These are phyloP conservation scores for Biston betularia DNA, from an alignment of 2,888 invertebrate genomes.

Conservation along the genomic window DNA sequence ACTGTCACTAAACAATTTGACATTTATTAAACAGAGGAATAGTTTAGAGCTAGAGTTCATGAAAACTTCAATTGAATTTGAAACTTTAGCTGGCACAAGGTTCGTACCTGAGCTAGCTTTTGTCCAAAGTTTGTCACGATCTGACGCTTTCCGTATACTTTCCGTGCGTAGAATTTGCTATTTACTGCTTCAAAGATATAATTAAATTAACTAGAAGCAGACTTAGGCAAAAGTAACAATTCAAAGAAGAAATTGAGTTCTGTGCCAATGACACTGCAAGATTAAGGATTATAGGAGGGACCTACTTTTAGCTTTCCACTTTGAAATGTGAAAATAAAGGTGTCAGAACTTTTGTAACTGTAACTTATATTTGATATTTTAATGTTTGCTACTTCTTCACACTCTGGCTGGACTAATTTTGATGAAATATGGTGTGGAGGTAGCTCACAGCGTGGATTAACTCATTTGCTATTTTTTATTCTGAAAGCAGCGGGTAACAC, in stretches of 20 bases:
- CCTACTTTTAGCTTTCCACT: too few species aligned
- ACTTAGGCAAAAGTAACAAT: background rate
- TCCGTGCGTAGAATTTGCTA: constrained; percentile 3
- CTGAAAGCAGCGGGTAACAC: too few species aligned
- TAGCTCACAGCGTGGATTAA: too few species aligned
- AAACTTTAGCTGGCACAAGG: constrained; percentile 40
- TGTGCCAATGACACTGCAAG: background rate
- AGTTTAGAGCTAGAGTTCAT: constrained; percentile 35
- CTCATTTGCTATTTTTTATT: too few species aligned
- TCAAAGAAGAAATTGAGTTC: background rate
- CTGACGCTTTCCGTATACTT: constrained; percentile 10
- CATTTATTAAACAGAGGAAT: constrained; percentile 37
- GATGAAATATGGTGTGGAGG: too few species aligned
- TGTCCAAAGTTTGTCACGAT: constrained; percentile 38
- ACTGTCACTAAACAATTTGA: constrained; percentile 13
- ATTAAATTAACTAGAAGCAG: constrained; percentile 1
- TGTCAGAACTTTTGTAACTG: too few species aligned
- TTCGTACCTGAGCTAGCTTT: constrained; percentile 36
- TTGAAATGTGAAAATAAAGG: too few species aligned
- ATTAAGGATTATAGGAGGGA: too few species aligned
- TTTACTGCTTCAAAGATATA: constrained; percentile 10
- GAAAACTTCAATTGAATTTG: constrained; percentile 46
- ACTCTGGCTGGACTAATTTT: too few species aligned
- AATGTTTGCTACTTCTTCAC: too few species aligned
- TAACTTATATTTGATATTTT: too few species aligned